Evolutionary conservation across 2,888 invertebrate genomes (phyloP).

Genomic region (Petrolisthes cinctipes): DNA sequence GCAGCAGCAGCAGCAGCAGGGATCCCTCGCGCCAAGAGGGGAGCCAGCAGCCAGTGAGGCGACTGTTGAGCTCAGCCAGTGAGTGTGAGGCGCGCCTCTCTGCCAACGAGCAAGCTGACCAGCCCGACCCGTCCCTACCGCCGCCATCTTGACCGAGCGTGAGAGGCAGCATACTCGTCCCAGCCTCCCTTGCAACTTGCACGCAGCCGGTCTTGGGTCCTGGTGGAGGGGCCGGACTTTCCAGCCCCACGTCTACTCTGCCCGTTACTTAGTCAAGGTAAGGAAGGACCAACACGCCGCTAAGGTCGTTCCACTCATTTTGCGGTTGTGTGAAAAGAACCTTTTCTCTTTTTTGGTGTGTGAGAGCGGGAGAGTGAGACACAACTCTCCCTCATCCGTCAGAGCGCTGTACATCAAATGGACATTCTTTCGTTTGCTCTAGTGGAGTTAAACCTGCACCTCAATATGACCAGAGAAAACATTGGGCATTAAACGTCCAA

Average conservation of each 20-base stretch:
- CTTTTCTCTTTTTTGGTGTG: slow-evolving; percentile 19
- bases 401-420: background rate
- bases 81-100: slow-evolving; percentile 43
- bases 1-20: slow-evolving; percentile 43
- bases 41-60: slow-evolving; percentile 54
- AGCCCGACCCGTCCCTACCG: slow-evolving; percentile 35
- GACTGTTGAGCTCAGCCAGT: slow-evolving; percentile 52
- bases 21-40: slow-evolving; percentile 43
- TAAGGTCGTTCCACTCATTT: slow-evolving; percentile 34
- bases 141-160: slow-evolving; percentile 42
- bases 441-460: background rate
- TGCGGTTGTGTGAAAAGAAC: slow-evolving; percentile 21
- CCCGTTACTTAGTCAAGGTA: slow-evolving; percentile 41
- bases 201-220: slow-evolving; percentile 44
- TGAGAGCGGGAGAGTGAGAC: slow-evolving; percentile 9
- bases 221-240: slow-evolving; percentile 20
- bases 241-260: background rate
- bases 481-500: background rate
- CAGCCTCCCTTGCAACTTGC: slow-evolving; percentile 61
- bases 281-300: slow-evolving; percentile 12
- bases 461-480: background rate
- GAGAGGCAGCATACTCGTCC: slow-evolving; percentile 45
- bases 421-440: background rate
- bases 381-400: background rate
- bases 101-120: slow-evolving; percentile 38